Base-by-base conservation (phyloP, 2,797 vertebrate genomes). In the Taeniopygia guttata region DNA sequence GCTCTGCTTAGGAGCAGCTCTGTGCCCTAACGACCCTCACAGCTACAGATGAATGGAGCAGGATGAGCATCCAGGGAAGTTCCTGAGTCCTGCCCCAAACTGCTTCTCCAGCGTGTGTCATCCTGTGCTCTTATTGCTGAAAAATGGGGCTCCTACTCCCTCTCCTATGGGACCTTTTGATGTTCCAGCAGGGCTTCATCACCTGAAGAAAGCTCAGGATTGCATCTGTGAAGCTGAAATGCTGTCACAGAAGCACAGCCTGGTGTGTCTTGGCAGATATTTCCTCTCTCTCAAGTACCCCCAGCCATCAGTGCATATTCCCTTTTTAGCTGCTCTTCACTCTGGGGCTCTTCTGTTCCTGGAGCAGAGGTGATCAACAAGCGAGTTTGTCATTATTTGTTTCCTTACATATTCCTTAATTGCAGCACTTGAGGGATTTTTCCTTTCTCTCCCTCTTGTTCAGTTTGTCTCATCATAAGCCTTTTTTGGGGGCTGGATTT, bases 11-110 rank as follows among this genome's bases (percentile, higher is more conserved):
- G 0, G 4, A 43, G 62, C 34, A 38, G 45, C 73, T 78, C 54
- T 84, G n/a, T 3, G 8, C 32, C 1, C 3, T 34, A 4, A 40
- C 0, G 1, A 2, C 38, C 49, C 59, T 32, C 23, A 8, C 0
- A 1, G 25, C 55, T 42, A 0, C 0, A 7, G 84, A 12, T 10
- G 12, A 54, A 30, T 25, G 34, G 55, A 59, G 34, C 15, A 49
- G 78, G 73, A 70, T 38, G 62, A 68, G 49, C 70, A 25, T 25
- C 40, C 2, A 25, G 66, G 63, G 84, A 64, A 54, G 29, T 30
- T 8, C 3, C 34, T 13, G 27, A 60, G 42, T 63, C 2, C 1
- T 42, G 36, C 4, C n/a, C 51, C 45, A 32, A 66, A 34, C n/a
- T 21, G 42, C 70, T 58, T 16, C 74, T 80, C 55, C 10, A 5